Base-by-base conservation (phyloP, 2,113 vertebrate species). In the Anguilla rostrata region DNA sequence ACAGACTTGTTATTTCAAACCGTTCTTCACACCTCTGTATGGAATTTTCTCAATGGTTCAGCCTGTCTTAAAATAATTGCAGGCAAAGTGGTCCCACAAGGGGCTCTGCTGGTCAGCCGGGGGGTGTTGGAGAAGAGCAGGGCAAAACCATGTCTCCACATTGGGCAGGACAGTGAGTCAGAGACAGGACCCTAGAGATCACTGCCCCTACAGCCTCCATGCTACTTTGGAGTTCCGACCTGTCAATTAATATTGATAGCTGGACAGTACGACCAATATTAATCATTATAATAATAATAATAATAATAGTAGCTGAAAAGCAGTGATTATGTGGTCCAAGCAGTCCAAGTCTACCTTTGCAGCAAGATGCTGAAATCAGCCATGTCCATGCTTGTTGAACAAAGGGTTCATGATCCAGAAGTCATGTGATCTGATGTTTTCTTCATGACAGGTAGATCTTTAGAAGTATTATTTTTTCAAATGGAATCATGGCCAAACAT, bases 21-120 rank as follows among this genome's bases (percentile, higher is more conserved):
- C 88, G 83, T 39, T 84, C 85, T 94, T 91, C 90, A 81, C 63
- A 92, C 88, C 91, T 93, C 91, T 84, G 90, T 14, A 53, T 92
- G 78, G 1, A 22, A 90, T 94, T 93, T 93, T 60, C 87, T 94
- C 20, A 1, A 87, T 92, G 89, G 89, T 92, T 92, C 87, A 91
- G 89, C 89, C 93, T 92, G 89, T 94, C 93, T 92, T 90, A 90
- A 93, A 94, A 92, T 94, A 93, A 93, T 92, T 91, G 56, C 87
- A 90, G 84, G n/a, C 43, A 91, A 89, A 89, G 88, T 89, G 91
- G 92, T 8, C 26, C 71, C n/a, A 14, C n/a, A 75, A 91, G 60
- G 89, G 20, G 20, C 14, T 39, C 53, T 39, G 34, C 41, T 39
- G 12, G 53, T 83, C 53, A 15, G 53, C 56, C 49, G 2, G 39